Evolutionary conservation across 2,888 invertebrate genomes (phyloP).

Genomic region (Meandrusa payeni): DNA sequence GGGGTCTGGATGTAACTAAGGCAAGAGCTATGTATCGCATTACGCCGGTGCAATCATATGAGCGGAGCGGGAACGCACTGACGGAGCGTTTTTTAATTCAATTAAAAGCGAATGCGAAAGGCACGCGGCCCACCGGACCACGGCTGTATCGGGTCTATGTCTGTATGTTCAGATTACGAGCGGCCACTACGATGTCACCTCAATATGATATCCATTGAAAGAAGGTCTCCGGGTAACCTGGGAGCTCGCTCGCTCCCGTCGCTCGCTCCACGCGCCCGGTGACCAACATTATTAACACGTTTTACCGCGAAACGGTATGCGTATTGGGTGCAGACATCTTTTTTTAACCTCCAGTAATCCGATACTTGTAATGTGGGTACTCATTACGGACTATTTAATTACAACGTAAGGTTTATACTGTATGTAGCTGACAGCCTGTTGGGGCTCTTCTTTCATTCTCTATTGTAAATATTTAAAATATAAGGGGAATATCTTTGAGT

Average conservation of each 20-base stretch:
- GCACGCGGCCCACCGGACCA: no score
- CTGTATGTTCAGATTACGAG: no score
- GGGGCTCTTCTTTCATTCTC: no score
- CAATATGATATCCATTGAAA: no score
- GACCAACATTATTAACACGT: constrained; percentile 57
- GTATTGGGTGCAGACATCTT: constrained; percentile 42
- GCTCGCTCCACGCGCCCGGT: constrained; percentile 26
- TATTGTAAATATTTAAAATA: no score
- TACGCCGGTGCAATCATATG: constrained; percentile 39
- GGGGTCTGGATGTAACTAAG: constrained; percentile 59
- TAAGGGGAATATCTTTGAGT: no score
- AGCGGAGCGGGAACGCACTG: constrained; percentile 23
- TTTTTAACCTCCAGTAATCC: constrained; percentile 41
- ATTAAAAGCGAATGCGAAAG: no score
- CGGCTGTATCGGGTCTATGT: no score
- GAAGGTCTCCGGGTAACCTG: no score
- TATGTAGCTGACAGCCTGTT: not conserved
- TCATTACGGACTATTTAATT: constrained; percentile 22
- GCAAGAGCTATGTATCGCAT: constrained; percentile 48
- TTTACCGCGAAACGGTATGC: constrained; percentile 60
- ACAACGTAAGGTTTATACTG: constrained; percentile 8
- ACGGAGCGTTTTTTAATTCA: no score
- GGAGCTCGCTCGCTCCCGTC: no score
- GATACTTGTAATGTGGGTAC: constrained; percentile 39
- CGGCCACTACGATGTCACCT: no score